Percentiles rank a stretch among this genome's conserved stretches.
phyloP scores from a whole-genome alignment of 92 coral and sea anemone species.

The Bergia puertoricense region DNA sequence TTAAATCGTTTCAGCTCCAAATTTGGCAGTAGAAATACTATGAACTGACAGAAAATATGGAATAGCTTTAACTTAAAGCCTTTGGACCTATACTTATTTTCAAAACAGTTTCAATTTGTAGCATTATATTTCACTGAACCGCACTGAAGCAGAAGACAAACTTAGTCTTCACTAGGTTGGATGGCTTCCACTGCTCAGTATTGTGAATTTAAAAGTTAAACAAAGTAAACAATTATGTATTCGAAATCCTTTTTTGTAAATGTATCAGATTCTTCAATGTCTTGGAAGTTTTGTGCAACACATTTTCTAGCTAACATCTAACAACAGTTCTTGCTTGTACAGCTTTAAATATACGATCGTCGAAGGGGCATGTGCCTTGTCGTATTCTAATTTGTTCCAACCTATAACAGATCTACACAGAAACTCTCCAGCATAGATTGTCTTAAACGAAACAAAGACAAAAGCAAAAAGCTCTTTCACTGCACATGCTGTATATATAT shows the following conservation, averaged over 20 bases:
- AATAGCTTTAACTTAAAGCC: neutral
- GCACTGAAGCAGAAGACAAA: neutral
- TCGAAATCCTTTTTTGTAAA: no score
- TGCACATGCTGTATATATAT: no score
- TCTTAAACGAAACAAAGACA: no score
- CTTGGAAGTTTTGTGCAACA: neutral
- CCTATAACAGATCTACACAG: no score
- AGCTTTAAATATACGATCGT: no score
- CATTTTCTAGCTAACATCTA: neutral
- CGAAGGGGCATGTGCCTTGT: neutral
- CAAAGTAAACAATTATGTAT: no score
- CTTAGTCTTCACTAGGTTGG: neutral
- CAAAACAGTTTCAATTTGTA: constrained; percentile 2
- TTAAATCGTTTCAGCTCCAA: no score
- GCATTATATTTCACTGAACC: neutral
- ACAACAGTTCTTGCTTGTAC: neutral
- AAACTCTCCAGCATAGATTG: no score
- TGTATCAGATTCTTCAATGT: neutral
- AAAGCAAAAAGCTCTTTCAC: neutral
- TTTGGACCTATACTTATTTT: neutral
- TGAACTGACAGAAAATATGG: neutral
- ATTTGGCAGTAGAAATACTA: neutral
- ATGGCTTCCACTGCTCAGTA: neutral
- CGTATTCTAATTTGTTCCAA: neutral
- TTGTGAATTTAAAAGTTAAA: neutral